Evolutionary conservation across 2,888 invertebrate species (phyloP).

Genomic region (Scaeva pyrastri): DNA sequence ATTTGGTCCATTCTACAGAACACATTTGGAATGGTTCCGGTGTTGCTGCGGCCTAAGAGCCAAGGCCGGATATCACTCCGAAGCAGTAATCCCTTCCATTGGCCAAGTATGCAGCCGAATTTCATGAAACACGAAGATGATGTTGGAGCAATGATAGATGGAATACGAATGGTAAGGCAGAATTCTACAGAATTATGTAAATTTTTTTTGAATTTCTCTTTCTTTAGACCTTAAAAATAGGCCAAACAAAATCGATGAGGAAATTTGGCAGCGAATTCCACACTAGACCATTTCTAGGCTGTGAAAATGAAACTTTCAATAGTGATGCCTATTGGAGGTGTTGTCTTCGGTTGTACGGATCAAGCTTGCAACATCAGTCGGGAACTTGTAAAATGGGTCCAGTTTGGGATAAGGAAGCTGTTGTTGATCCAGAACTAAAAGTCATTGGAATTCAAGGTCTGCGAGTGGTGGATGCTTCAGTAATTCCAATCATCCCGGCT

Average conservation of each 20-base stretch:
- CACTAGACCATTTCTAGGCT: conserved; percentile 88
- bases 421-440: conserved; percentile 87
- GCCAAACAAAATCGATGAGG: conserved; percentile 85
- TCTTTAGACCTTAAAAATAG: conserved; percentile 86
- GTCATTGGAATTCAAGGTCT: conserved; percentile 85
- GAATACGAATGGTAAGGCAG: conserved; percentile 87
- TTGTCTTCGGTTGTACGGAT: conserved; percentile 88
- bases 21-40: conserved; percentile 89
- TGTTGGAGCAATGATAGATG: conserved; percentile 89
- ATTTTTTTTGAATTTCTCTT: not conserved
- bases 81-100: conserved; percentile 89
- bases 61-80: conserved; percentile 89
- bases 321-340: conserved; percentile 91
- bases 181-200: not conserved
- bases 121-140: conserved; percentile 91
- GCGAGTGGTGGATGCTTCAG: conserved; percentile 86
- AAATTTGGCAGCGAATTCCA: conserved; percentile 85
- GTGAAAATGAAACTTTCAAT: conserved; percentile 86
- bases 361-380: conserved; percentile 89
- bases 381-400: conserved; percentile 90
- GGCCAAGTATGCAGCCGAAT: conserved; percentile 92
- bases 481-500: conserved; percentile 86
- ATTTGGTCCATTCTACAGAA: conserved; percentile 78
- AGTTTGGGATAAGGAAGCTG: conserved; percentile 85
- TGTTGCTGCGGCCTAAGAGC: conserved; percentile 90